Evolutionary conservation across 2,888 invertebrate species (phyloP), one percentile per base, ranked within the genome.

Genomic region (Chelonus formosanus): DNA sequence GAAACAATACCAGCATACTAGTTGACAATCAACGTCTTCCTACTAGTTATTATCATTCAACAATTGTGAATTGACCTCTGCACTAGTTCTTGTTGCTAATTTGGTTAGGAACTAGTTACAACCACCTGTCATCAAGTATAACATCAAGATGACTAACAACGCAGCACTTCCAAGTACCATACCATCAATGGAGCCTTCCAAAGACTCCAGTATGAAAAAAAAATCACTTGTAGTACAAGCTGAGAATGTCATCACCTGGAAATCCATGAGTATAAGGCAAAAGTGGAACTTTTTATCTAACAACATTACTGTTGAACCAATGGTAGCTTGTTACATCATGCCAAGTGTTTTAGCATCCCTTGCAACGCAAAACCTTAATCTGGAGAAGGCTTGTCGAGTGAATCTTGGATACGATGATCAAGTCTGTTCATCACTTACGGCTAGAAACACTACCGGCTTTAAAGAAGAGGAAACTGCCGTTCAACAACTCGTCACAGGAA

Each of bases 351-450:
- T 89, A 8, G 90, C 94, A 2, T 89, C 90, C 54, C 80, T 94
- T 71, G 94, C 94, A 31, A 93, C 93, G 50, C 94, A 94, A 84
- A 94, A 94, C 83, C 85, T 95, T 58, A 93, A 93, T 81, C 86
- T 94, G 78, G 94, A 94, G 82, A 94, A 95, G 84, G 94, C 94
- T 0, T 95, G 95, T 80, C 85, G 94, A 70, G 94, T 94, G 0
- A 95, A 95, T 82, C 86, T 94, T 75, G 87, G 85, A 5, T 93
- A 91, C 76, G 87, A 90, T 0, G 88, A 89, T 64, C 88, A 89
- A 71, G 88, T 94, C 3, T 95, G 95, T 81, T 90, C 91, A 76
- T 93, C 94, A 0, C 84, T 95, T 45, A 90, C 92, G 1, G 87
- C 88, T 62, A 87, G 94, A 76, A 89, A 92, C 73, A 94, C 93